Evolutionary conservation across 2,797 vertebrate species (phyloP).

Genomic region (Amazona ochrocephala): DNA sequence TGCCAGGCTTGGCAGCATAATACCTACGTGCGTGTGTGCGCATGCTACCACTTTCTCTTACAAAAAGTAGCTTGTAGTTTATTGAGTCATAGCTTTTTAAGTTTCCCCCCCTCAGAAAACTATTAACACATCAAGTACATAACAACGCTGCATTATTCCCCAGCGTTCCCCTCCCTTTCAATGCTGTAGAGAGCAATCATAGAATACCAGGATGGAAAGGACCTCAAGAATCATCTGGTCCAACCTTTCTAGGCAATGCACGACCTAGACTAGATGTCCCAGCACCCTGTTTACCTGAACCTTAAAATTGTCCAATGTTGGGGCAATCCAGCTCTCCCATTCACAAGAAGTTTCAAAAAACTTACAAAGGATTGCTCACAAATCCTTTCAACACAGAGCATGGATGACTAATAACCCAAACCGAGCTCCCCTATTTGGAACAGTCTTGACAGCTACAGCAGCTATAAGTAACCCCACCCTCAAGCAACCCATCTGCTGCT

Average conservation of each 20-base stretch:
- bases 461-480: neutral
- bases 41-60: neutral
- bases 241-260: neutral
- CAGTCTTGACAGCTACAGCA: neutral
- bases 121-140: neutral
- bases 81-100: neutral
- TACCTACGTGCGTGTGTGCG: neutral
- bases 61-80: neutral
- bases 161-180: neutral
- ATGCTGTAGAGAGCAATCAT: neutral
- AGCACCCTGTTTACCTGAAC: neutral
- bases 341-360: neutral
- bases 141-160: neutral
- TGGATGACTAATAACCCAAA: neutral
- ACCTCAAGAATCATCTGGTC: neutral
- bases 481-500: neutral
- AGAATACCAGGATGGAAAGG: neutral
- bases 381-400: neutral
- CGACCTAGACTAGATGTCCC: neutral
- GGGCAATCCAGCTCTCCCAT: neutral
- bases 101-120: neutral
- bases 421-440: neutral
- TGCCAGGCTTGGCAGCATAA: neutral
- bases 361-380: neutral
- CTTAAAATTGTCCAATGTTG: neutral